phyloP scores from a whole-genome alignment of 2,888 invertebrate genomes.

The Parnassius mnemosyne region DNA sequence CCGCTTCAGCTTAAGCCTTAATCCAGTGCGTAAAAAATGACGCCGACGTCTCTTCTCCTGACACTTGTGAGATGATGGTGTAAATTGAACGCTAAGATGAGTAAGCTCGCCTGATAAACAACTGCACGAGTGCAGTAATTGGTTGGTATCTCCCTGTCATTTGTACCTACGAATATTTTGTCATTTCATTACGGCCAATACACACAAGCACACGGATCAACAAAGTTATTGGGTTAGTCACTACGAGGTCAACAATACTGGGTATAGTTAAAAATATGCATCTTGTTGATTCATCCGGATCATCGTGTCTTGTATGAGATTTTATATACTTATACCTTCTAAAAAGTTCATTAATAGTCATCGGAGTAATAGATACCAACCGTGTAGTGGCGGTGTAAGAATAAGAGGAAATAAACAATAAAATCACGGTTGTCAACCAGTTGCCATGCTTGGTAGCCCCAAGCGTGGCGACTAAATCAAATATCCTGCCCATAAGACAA shows the following conservation, averaged over 20 bases:
- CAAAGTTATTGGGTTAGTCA: constrained; percentile 8
- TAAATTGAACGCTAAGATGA: constrained; percentile 76
- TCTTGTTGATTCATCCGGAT: no score
- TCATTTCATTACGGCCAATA: constrained; percentile 41
- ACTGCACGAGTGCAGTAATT: constrained; percentile 68
- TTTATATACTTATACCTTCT: no score
- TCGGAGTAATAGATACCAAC: no score
- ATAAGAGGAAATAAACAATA: no score
- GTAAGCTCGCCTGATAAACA: constrained; percentile 74
- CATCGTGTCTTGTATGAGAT: no score
- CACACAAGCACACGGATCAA: background rate
- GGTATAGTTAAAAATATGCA: background rate
- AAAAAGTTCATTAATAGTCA: no score
- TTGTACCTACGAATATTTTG: constrained; percentile 46
- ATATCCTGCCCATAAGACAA: no score
- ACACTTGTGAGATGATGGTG: constrained; percentile 78
- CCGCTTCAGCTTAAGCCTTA: constrained; percentile 36
- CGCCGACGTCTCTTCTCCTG: constrained; percentile 51
- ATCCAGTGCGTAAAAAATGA: constrained; percentile 57
- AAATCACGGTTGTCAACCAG: no score
- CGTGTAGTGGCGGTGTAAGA: no score
- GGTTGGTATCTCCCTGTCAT: constrained; percentile 61
- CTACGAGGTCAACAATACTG: background rate
- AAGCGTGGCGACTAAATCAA: no score
- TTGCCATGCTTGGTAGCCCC: no score